phyloP scores from a whole-genome alignment of 2,113 vertebrate genomes.

The Serilophus lunatus region DNA sequence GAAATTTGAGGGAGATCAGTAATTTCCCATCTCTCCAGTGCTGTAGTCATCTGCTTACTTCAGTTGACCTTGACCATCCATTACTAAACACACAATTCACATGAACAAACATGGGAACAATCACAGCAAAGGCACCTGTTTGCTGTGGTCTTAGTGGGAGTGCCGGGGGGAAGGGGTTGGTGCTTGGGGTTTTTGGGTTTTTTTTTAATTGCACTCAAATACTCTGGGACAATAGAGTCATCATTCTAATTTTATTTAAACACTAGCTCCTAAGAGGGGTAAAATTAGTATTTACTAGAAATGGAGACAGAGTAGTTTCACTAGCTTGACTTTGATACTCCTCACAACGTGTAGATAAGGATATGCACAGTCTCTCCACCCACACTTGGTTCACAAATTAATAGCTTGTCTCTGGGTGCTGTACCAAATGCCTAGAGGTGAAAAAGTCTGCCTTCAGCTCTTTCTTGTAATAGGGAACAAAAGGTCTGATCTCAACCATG shows the following conservation, averaged over 20 bases:
- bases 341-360: neutral
- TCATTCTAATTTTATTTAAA: neutral
- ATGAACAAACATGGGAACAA: neutral
- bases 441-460: neutral
- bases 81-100: neutral
- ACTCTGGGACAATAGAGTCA: neutral
- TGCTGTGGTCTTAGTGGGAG: neutral
- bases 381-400: slow-evolving; percentile 37
- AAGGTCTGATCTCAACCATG: neutral
- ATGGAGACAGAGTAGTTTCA: neutral
- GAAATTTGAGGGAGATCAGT: neutral
- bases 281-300: slow-evolving; percentile 47
- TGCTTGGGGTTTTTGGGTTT: too few species aligned
- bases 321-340: neutral
- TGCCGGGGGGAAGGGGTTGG: too few species aligned
- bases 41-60: neutral
- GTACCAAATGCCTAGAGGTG: neutral
- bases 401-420: neutral
- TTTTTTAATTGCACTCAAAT: neutral
- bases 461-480: neutral
- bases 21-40: neutral
- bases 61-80: neutral
- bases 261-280: neutral
- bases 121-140: neutral
- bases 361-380: neutral